Evolutionary conservation across 2,113 vertebrate genomes (phyloP).

Genomic region (Phycodurus eques): DNA sequence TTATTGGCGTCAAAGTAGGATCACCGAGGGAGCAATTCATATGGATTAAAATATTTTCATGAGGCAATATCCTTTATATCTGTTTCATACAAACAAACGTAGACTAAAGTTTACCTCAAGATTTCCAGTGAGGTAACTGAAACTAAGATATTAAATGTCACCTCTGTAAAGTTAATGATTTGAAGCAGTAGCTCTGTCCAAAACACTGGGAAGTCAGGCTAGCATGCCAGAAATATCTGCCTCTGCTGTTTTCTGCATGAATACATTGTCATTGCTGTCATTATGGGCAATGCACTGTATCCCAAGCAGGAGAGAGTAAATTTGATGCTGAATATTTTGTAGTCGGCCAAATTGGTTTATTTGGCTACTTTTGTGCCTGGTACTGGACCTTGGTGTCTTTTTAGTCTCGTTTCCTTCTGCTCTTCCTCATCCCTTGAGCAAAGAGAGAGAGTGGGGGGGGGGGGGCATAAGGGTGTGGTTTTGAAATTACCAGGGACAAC

Average conservation of each 20-base stretch:
- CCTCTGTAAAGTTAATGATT: not conserved
- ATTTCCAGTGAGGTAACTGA: not conserved
- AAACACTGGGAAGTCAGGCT: constrained; percentile 1
- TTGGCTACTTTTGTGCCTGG: constrained; percentile 21
- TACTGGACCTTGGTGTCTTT: constrained; percentile 23
- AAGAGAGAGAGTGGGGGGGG: constrained; percentile 25
- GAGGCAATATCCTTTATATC: not conserved
- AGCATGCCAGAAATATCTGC: constrained; percentile 24
- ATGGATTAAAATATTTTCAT: constrained; percentile 2
- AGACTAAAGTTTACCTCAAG: not conserved
- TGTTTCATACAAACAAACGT: not conserved
- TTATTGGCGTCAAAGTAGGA: constrained; percentile 19
- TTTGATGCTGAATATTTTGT: constrained; percentile 45
- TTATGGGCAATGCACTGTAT: constrained; percentile 9
- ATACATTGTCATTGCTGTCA: constrained; percentile 41
- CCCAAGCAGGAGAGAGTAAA: constrained; percentile 15
- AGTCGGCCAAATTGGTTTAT: constrained; percentile 48
- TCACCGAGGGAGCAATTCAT: constrained; percentile 4
- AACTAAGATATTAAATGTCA: not conserved
- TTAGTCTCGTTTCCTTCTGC: constrained; percentile 11
- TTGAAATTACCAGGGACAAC: constrained; percentile 25
- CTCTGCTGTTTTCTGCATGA: constrained; percentile 31
- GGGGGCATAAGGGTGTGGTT: constrained; percentile 46
- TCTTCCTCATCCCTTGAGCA: constrained; percentile 43
- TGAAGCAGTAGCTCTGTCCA: constrained; percentile 3